Percentiles rank a stretch among this genome's conserved stretches.
Conservation (phyloP, 2,797 vertebrate species). For the Rhinoraja longicauda region DNA sequence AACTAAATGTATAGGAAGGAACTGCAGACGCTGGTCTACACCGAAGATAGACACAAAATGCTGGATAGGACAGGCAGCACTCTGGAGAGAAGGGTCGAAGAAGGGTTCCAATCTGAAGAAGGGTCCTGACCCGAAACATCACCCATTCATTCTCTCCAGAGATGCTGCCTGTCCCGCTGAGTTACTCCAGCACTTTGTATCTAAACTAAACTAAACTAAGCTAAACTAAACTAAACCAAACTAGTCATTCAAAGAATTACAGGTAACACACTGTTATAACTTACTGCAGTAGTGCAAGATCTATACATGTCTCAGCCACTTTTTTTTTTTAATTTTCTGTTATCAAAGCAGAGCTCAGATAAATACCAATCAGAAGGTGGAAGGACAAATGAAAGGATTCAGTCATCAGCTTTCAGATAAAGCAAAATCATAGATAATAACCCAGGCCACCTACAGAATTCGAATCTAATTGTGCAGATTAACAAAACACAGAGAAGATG, state of each 20-base stretch:
- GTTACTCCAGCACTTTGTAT: no score
- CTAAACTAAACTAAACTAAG: no score
- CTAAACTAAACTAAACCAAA: no score
- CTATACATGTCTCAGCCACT: neutral
- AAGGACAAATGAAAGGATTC: neutral
- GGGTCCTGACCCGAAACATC: no score
- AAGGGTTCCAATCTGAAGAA: no score
- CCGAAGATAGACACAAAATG: no score
- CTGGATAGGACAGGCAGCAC: no score
- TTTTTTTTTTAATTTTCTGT: neutral
- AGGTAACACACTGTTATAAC: neutral
- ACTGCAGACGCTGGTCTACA: no score
- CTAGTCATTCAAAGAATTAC: neutral
- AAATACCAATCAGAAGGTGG: neutral
- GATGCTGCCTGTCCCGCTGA: no score
- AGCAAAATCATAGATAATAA: neutral
- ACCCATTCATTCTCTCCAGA: no score
- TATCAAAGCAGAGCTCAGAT: neutral
- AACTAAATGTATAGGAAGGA: no score
- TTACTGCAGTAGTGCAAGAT: neutral
- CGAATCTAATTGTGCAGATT: slow-evolving; percentile 58
- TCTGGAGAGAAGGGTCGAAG: no score
- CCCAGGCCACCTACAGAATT: neutral
- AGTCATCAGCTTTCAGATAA: neutral
- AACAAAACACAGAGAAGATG: slow-evolving; percentile 63